Conservation (phyloP, 2,797 vertebrate species). For the Astyanax mexicanus region DNA sequence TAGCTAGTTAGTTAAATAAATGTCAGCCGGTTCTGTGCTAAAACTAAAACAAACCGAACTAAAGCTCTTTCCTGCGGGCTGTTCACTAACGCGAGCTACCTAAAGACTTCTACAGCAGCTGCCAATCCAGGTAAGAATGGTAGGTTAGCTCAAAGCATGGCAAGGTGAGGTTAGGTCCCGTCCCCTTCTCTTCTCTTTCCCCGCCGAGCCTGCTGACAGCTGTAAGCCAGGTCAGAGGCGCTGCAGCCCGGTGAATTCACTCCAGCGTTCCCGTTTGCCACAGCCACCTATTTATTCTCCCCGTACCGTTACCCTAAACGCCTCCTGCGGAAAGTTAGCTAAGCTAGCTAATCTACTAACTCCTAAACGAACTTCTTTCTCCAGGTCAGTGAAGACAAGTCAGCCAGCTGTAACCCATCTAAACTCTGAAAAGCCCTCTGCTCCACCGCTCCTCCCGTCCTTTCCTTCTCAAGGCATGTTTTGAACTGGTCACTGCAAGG, state of each 20-base stretch:
- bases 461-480: conserved; percentile 41
- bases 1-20: too few species aligned
- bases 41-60: background rate
- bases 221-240: background rate
- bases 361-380: background rate
- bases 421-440: background rate
- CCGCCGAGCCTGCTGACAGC: background rate
- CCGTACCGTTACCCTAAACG: background rate
- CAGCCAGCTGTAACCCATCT: conserved; percentile 12
- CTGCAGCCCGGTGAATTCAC: conserved; percentile 15
- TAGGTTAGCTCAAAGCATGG: too few species aligned
- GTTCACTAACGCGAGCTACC: too few species aligned
- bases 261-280: background rate
- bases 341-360: background rate
- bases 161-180: background rate
- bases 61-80: background rate
- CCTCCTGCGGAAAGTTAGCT: conserved; percentile 7
- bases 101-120: background rate
- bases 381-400: background rate
- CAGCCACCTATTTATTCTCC: background rate
- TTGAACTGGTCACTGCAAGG: conserved; percentile 61
- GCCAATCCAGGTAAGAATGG: too few species aligned
- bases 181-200: too few species aligned
- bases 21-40: background rate
- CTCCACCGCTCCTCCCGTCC: conserved; percentile 20